Evolutionary conservation across 1,140 invertebrate genomes (phyloP).

Genomic region (Chrysomallon squamiferum): DNA sequence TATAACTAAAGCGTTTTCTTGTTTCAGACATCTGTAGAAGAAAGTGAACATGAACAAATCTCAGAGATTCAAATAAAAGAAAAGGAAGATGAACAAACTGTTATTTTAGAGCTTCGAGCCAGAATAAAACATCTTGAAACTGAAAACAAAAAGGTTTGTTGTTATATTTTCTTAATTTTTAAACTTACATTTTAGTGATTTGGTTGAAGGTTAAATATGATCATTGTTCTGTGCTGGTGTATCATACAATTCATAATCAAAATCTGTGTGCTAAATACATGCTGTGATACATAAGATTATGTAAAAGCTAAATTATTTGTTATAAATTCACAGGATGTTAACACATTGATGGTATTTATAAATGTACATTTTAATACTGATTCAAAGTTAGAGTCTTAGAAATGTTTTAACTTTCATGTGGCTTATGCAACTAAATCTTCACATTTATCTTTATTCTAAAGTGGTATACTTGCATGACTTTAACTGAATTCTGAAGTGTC

Average conservation of each 20-base stretch:
- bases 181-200: background rate
- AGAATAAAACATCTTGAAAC: background rate
- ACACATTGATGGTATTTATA: background rate
- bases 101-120: background rate
- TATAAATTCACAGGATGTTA: no score
- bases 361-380: background rate
- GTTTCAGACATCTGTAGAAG: background rate
- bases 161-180: background rate
- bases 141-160: slow-evolving; percentile 5
- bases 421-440: background rate
- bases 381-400: background rate
- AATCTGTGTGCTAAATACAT: background rate
- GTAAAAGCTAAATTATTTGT: no score
- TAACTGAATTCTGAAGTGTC: background rate
- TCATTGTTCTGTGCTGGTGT: background rate
- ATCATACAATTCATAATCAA: background rate
- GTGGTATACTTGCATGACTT: background rate
- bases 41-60: no score
- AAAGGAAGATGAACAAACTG: background rate
- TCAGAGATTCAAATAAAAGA: background rate
- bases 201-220: background rate
- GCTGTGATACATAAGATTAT: no score
- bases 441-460: background rate
- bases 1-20: background rate
- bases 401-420: background rate